A percentile compares a stretch with the other conserved stretches of the same genome.
phyloP scores from a whole-genome alignment of 2,797 vertebrate species.

The Sebastes iracundus region DNA sequence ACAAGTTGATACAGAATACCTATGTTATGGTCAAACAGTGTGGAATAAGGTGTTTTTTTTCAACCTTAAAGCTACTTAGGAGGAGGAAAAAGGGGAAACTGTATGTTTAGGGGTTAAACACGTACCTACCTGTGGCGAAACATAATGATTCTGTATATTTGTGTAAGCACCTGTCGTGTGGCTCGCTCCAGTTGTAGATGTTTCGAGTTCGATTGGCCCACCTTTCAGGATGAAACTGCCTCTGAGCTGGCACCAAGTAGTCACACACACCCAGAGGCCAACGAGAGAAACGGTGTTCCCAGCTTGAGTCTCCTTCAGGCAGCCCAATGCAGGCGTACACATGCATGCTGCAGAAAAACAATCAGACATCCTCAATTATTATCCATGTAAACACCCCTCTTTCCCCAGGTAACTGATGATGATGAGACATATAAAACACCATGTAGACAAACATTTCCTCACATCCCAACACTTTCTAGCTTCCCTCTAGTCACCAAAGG shows the following conservation, averaged over 20 bases:
- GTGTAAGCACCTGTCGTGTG: slow-evolving; percentile 78
- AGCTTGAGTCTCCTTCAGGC: slow-evolving; percentile 91
- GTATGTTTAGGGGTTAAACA: background rate
- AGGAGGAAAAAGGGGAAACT: background rate
- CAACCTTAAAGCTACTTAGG: background rate
- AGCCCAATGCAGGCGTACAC: slow-evolving; percentile 95
- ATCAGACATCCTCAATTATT: background rate
- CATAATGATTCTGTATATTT: background rate
- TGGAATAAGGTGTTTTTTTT: background rate
- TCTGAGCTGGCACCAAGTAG: slow-evolving; percentile 85
- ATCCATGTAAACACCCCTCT: background rate
- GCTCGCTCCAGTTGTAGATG: slow-evolving; percentile 95
- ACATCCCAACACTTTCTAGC: slow-evolving; percentile 21
- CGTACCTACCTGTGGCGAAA: background rate
- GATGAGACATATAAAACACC: background rate
- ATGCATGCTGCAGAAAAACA: slow-evolving; percentile 83
- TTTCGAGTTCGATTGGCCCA: slow-evolving; percentile 87
- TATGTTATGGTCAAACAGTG: background rate
- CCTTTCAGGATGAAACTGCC: slow-evolving; percentile 85
- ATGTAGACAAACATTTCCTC: slow-evolving; percentile 6
- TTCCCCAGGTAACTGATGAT: background rate
- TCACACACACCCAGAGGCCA: slow-evolving; percentile 97
- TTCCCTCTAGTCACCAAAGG: slow-evolving; percentile 4
- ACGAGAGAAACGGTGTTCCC: slow-evolving; percentile 87
- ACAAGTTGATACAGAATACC: background rate